These are phyloP conservation scores for Pagetopsis macropterus DNA, from an alignment of 2,797 vertebrate species.

Conservation along the genomic window DNA sequence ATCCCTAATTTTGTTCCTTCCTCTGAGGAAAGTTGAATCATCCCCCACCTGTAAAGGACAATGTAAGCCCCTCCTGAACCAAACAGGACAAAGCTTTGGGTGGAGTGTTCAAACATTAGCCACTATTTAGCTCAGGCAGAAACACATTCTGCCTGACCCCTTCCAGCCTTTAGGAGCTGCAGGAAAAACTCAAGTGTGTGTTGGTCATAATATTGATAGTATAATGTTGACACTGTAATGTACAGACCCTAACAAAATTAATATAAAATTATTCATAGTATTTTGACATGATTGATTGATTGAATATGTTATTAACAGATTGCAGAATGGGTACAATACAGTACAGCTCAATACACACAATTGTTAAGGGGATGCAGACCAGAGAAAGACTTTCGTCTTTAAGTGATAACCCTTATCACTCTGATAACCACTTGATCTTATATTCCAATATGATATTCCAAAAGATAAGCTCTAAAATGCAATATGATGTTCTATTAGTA, in stretches of 20 bases:
- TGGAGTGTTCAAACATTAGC: conserved; percentile 48
- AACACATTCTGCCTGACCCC: neutral
- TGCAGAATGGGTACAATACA: too few species aligned
- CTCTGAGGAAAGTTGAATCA: neutral
- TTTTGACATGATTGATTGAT: neutral
- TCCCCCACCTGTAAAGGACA: neutral
- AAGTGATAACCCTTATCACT: too few species aligned
- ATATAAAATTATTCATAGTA: neutral
- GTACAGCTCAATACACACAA: too few species aligned
- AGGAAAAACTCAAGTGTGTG: conserved; percentile 17
- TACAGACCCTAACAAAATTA: neutral
- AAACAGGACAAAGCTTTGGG: conserved; percentile 53
- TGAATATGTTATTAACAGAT: too few species aligned
- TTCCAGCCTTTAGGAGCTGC: neutral
- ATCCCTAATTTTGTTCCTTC: neutral
- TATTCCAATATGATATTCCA: neutral
- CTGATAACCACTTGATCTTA: neutral
- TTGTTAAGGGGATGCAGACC: too few species aligned
- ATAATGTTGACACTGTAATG: neutral
- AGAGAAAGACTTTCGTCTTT: too few species aligned
- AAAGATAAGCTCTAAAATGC: too few species aligned
- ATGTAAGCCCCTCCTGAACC: neutral
- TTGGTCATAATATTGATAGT: conserved; percentile 44
- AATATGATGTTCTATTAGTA: too few species aligned
- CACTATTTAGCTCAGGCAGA: conserved; percentile 1